phyloP scores from a whole-genome alignment of 1,140 invertebrate species.

The Mizuhopecten yessoensis region DNA sequence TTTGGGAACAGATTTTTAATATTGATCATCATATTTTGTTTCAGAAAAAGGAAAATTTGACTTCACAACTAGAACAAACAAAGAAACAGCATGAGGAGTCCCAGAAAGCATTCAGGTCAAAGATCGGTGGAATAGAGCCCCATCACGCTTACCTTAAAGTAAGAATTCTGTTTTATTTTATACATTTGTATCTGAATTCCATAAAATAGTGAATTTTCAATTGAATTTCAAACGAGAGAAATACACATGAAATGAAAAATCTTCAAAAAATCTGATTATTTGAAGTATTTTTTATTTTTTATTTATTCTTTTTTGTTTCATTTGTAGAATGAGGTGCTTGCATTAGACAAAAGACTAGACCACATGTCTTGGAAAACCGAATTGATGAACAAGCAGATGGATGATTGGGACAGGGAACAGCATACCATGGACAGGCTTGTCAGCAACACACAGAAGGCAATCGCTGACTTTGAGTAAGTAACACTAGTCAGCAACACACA shows the following conservation, averaged over 20 bases:
- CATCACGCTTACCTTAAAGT: conserved; percentile 75
- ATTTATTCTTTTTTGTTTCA: no score
- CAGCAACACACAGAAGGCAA: conserved; percentile 64
- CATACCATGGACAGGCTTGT: conserved; percentile 71
- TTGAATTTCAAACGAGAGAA: no score
- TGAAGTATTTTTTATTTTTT: no score
- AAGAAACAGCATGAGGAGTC: conserved; percentile 73
- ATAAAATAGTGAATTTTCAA: no score
- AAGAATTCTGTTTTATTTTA: no score
- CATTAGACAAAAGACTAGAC: conserved; percentile 59
- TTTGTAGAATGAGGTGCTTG: conserved; percentile 66
- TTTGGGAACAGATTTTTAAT: no score
- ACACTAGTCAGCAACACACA: background rate
- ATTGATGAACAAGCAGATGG: conserved; percentile 80
- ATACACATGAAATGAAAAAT: no score
- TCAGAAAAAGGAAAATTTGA: conserved; percentile 70
- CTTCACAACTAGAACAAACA: conserved; percentile 69
- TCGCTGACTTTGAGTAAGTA: conserved; percentile 55
- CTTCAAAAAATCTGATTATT: no score
- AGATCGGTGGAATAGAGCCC: conserved; percentile 67
- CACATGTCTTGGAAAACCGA: conserved; percentile 76
- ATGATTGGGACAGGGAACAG: conserved; percentile 76
- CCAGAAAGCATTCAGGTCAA: conserved; percentile 68
- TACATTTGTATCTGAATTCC: no score
- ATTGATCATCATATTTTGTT: conserved; percentile 44